phyloP scores from a whole-genome alignment of 2,888 invertebrate genomes.

The Quadroppia sp. region DNA sequence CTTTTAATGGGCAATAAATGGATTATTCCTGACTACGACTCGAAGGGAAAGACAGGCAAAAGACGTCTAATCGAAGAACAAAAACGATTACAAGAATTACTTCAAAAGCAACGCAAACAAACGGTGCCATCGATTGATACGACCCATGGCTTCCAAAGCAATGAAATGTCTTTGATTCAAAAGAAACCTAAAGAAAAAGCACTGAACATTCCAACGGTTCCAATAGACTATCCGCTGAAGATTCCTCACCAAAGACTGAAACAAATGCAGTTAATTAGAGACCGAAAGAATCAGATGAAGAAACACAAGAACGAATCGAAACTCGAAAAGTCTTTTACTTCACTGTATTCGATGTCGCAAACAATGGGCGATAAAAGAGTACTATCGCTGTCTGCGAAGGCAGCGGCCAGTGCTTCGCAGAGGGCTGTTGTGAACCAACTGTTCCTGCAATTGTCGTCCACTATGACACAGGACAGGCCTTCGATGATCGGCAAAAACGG shows the following conservation, averaged over 20 bases:
- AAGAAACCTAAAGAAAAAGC: not conserved
- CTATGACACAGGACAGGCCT: not conserved
- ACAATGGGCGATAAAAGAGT: not conserved
- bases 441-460: not conserved
- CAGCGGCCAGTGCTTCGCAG: not conserved
- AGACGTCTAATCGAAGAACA: constrained; percentile 23
- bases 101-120: constrained; percentile 1
- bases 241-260: constrained; percentile 5
- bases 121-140: not conserved
- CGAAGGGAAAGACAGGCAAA: constrained; percentile 36
- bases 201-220: not conserved
- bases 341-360: constrained; percentile 7
- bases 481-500: not conserved
- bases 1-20: constrained; percentile 45
- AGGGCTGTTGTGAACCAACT: not conserved
- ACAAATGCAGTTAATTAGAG: not conserved
- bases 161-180: not conserved
- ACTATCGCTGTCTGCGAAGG: not conserved
- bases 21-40: constrained; percentile 44
- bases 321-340: constrained; percentile 3
- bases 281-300: constrained; percentile 3
- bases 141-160: not conserved
- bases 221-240: not conserved
- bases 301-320: not conserved
- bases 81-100: constrained; percentile 21